A percentile compares a stretch with the other conserved stretches of the same genome.
phyloP scores from a whole-genome alignment of 2,888 invertebrate genomes.

The Ischnura elegans region DNA sequence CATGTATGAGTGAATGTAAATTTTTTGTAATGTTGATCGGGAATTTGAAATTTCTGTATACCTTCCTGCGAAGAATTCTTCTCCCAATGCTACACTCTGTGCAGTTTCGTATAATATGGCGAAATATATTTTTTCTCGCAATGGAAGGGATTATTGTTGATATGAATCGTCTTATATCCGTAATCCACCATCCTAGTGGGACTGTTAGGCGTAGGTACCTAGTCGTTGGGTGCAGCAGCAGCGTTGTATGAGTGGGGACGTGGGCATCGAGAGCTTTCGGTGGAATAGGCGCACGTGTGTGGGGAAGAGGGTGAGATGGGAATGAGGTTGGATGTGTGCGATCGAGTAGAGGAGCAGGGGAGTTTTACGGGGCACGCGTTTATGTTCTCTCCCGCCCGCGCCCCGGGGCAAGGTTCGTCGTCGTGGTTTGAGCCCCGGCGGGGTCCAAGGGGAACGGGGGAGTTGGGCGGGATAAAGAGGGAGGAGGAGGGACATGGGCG shows the following conservation, averaged over 20 bases:
- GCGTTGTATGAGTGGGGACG: not conserved
- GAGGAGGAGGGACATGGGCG: not conserved
- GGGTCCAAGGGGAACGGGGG: not conserved
- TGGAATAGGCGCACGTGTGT: not conserved
- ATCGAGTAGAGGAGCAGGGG: slow-evolving; percentile 28
- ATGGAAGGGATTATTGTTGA: no score
- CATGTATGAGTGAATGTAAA: no score
- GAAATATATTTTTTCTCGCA: no score
- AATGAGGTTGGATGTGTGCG: not conserved
- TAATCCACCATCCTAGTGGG: not conserved
- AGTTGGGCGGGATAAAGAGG: not conserved
- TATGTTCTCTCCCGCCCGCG: slow-evolving; percentile 54
- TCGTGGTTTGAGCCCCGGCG: slow-evolving; percentile 60
- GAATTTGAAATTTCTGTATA: no score
- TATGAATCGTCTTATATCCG: no score
- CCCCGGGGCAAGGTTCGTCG: slow-evolving; percentile 49
- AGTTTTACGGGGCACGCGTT: slow-evolving; percentile 36
- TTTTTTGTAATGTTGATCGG: no score
- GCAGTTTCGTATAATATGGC: no score
- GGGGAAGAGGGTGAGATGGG: not conserved
- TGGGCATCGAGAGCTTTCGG: not conserved
- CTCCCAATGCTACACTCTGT: no score
- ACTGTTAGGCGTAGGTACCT: not conserved
- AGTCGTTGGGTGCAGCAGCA: not conserved
- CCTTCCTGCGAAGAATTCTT: no score